A percentile compares a stretch with the other conserved stretches of the same genome.
These are phyloP conservation scores for Myotis planiceps DNA, from an alignment of 2,797 vertebrate species.

Conservation along the genomic window DNA sequence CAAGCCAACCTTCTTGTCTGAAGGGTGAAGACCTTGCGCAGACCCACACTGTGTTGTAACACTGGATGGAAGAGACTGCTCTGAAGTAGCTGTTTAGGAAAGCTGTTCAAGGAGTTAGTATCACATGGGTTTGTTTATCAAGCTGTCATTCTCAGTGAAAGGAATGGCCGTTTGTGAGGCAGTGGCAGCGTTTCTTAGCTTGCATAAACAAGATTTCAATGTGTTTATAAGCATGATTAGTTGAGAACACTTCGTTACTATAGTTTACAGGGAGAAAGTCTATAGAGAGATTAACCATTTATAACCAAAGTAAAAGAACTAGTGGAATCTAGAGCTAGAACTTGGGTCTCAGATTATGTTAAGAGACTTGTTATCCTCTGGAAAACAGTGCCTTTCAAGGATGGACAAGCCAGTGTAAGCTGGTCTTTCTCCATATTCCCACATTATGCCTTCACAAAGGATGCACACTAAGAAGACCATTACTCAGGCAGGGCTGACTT, in stretches of 20 bases:
- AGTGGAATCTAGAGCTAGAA: neutral
- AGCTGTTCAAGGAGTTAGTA: neutral
- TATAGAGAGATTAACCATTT: neutral
- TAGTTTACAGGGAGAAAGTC: neutral
- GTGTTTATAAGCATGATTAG: neutral
- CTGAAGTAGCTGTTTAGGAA: neutral
- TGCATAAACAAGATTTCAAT: slow-evolving; percentile 29
- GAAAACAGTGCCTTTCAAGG: slow-evolving; percentile 2
- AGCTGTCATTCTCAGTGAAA: slow-evolving; percentile 10
- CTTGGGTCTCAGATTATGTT: neutral
- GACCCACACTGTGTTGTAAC: neutral
- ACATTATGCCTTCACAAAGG: neutral
- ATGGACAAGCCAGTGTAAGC: neutral
- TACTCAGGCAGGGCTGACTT: neutral
- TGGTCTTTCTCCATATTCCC: neutral
- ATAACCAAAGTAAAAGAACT: neutral
- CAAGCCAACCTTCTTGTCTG: neutral
- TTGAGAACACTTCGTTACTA: neutral
- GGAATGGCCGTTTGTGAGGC: neutral
- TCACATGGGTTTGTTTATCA: neutral
- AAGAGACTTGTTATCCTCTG: neutral
- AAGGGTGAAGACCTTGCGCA: neutral
- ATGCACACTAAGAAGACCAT: neutral
- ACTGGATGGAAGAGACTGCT: neutral
- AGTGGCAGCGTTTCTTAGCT: neutral